These are phyloP conservation scores for Xestobium rufovillosum DNA, from an alignment of 2,888 invertebrate species.

Conservation along the genomic window DNA sequence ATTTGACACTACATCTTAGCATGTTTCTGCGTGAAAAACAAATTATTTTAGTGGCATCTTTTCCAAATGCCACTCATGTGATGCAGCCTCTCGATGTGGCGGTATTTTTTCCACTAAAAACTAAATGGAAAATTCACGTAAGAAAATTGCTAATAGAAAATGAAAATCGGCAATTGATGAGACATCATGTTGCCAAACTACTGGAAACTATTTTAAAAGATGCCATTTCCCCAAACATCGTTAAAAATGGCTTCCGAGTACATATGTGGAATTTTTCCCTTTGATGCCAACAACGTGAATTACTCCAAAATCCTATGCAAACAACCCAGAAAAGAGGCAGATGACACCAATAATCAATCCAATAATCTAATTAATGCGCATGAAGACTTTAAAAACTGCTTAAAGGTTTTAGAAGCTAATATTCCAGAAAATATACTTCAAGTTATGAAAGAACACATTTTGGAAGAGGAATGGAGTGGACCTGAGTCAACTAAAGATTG, in stretches of 20 bases:
- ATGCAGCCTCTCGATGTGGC: conserved; percentile 35
- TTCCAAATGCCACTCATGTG: conserved; percentile 34
- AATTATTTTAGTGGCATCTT: conserved; percentile 32
- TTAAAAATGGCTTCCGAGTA: conserved; percentile 3
- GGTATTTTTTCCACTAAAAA: conserved; percentile 31
- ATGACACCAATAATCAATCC: too few species aligned
- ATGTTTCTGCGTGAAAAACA: conserved; percentile 33
- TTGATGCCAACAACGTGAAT: not conserved
- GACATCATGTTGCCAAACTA: not conserved
- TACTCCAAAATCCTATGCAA: not conserved
- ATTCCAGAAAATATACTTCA: too few species aligned
- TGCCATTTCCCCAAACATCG: not conserved
- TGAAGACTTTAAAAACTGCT: too few species aligned
- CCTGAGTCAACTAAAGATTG: too few species aligned
- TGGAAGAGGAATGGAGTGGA: too few species aligned
- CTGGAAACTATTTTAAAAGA: not conserved
- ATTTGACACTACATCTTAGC: conserved; percentile 32
- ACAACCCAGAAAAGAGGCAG: too few species aligned
- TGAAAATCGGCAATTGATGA: not conserved
- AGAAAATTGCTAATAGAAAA: conserved; percentile 21
- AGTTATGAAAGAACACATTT: too few species aligned
- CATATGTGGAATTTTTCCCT: conserved; percentile 1
- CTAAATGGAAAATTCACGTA: conserved; percentile 26
- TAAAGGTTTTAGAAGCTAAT: too few species aligned
- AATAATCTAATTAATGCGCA: too few species aligned